Evolutionary conservation across 2,888 invertebrate genomes (phyloP).

Genomic region (Bimastos eiseni): DNA sequence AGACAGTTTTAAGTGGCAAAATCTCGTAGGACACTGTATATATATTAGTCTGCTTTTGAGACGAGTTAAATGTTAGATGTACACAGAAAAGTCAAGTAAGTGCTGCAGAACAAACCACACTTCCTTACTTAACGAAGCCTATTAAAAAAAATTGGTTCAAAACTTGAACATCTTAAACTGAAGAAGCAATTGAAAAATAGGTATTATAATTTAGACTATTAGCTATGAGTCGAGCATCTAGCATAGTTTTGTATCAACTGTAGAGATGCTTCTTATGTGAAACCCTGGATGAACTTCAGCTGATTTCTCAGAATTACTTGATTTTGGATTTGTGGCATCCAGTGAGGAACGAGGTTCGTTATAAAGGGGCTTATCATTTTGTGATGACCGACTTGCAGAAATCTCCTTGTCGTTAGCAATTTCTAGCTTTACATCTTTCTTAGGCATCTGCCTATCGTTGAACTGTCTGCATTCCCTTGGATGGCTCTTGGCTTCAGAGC

Average conservation of each 20-base stretch:
- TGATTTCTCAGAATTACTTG: neutral
- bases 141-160: neutral
- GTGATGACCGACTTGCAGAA: neutral
- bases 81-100: neutral
- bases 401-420: neutral
- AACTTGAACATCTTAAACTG: neutral
- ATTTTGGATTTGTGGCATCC: neutral
- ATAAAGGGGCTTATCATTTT: neutral
- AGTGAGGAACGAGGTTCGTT: neutral
- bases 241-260: neutral
- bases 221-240: neutral
- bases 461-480: constrained; percentile 5
- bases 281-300: neutral
- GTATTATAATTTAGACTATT: neutral
- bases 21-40: neutral
- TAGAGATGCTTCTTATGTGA: neutral
- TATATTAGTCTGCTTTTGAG: neutral
- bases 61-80: neutral
- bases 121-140: neutral
- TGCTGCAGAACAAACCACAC: neutral
- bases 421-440: neutral
- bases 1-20: neutral
- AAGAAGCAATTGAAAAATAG: neutral
- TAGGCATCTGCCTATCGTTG: neutral
- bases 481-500: neutral